Base-by-base conservation (phyloP, 2,888 invertebrate species). In the Melanophora roralis region DNA sequence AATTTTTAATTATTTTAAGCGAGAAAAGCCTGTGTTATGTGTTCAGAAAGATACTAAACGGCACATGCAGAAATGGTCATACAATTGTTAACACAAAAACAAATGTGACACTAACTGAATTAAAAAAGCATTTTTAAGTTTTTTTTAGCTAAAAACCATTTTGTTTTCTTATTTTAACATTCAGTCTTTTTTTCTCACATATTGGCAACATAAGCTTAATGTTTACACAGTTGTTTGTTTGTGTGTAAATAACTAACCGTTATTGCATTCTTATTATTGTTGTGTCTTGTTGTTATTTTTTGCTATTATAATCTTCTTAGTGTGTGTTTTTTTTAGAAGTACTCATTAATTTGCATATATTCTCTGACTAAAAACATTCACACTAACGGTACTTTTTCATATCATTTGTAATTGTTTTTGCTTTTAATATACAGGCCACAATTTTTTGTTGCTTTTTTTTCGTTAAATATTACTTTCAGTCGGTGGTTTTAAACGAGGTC, bases 251-350 rank as follows among this genome's bases (percentile, higher is more conserved):
- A n/a, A 38, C 38, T 53, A 51, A 59, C 16, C 6, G 68, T 60
- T 38, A 23, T 43, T 77, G 45, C 32, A n/a, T 47, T 14, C 21
- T 21, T 11, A 11, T 45, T 43, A 9, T 74, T 67, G 11, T 59
- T 62, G 23, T 27, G 14, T 73, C 16, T 40, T 64, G 14, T 75
- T 59, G 45, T 64, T 12, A 47, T 40, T 60, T 19, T 45, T 45
- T 64, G 12, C 47, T 40, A 47, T 19, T 38, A 6, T 49, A 80
- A 80, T 75, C 79, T 67, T 55, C 72, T 80, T 80, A 72, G 64
- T 21, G 43, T 60, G 43, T 60, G 21, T 57, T 45, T 3, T 23
- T 57, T 4, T 45, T 34, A 8, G 43, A 21, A 1, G 14, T 53
- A 45, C 14, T 49, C 23, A n/a, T 53, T 59, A 9, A 14, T 71